phyloP scores from a whole-genome alignment of 2,888 invertebrate species.

The Lamellibrachia columna region DNA sequence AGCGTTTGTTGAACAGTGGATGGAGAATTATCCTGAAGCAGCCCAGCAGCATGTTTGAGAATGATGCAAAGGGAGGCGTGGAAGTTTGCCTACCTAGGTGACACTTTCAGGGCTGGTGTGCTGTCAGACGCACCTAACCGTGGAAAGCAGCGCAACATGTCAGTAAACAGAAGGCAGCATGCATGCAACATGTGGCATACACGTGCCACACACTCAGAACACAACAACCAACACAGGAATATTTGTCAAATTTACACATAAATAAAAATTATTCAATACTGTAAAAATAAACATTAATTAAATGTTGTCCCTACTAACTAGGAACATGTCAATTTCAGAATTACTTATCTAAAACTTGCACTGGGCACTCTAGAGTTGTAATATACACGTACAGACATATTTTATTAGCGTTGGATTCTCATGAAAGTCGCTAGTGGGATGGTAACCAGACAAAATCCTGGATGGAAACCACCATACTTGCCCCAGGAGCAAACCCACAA shows the following conservation, averaged over 20 bases:
- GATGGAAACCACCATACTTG: not conserved
- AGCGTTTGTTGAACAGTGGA: not conserved
- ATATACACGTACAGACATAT: not conserved
- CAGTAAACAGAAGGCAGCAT: constrained; percentile 1
- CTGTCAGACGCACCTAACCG: not conserved
- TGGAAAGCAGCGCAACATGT: not conserved
- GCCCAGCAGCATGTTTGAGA: not conserved
- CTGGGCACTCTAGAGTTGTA: too few relatives aligned
- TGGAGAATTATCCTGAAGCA: not conserved
- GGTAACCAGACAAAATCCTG: not conserved
- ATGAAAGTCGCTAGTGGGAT: not conserved
- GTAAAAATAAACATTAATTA: not conserved
- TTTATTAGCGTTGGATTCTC: not conserved
- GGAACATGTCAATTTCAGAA: too few relatives aligned
- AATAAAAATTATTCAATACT: not conserved
- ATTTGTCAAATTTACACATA: not conserved
- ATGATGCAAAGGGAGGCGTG: not conserved
- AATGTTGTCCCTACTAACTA: too few relatives aligned
- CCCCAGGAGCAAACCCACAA: not conserved
- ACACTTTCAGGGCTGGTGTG: constrained; percentile 16
- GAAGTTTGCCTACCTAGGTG: constrained; percentile 16
- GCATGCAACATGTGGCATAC: not conserved
- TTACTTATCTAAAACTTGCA: too few relatives aligned
- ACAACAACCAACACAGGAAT: not conserved
- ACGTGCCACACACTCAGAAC: not conserved